Evolutionary conservation across 2,888 invertebrate genomes (phyloP).

Genomic region (Pseudanteris insignis): DNA sequence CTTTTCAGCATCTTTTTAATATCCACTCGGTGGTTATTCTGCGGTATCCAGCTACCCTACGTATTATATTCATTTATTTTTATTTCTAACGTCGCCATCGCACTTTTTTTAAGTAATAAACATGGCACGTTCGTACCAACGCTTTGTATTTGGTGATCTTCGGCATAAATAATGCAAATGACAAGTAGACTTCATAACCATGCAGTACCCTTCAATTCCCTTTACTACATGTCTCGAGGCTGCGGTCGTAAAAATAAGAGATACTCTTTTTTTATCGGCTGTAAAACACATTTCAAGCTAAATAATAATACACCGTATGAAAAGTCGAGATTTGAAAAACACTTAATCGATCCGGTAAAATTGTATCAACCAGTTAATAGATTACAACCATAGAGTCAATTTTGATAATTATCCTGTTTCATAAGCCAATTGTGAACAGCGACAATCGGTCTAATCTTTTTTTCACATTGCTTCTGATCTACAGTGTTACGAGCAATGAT

Average conservation of each 20-base stretch:
- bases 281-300: slow-evolving; percentile 21
- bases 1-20: slow-evolving; percentile 28
- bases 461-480: too few relatives aligned
- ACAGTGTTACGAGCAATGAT: too few relatives aligned
- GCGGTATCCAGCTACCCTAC: slow-evolving; percentile 22
- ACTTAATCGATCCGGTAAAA: slow-evolving; percentile 15
- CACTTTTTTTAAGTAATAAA: slow-evolving; percentile 11
- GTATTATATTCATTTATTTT: slow-evolving; percentile 22
- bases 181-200: slow-evolving; percentile 15
- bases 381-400: slow-evolving; percentile 15
- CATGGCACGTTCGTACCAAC: slow-evolving; percentile 13
- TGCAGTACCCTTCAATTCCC: slow-evolving; percentile 4
- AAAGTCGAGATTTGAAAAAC: slow-evolving; percentile 7
- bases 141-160: slow-evolving; percentile 1
- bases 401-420: slow-evolving; percentile 22
- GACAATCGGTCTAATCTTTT: background rate
- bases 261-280: slow-evolving; percentile 26
- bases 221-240: slow-evolving; percentile 6
- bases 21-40: slow-evolving; percentile 14
- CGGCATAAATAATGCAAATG: slow-evolving; percentile 21
- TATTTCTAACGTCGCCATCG: slow-evolving; percentile 13
- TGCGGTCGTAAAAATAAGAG: slow-evolving; percentile 13
- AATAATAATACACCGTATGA: slow-evolving; percentile 20
- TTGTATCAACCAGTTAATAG: slow-evolving; percentile 21
- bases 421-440: background rate